phyloP scores from a whole-genome alignment of 2,888 invertebrate species.

The Gnatocerus cornutus region DNA sequence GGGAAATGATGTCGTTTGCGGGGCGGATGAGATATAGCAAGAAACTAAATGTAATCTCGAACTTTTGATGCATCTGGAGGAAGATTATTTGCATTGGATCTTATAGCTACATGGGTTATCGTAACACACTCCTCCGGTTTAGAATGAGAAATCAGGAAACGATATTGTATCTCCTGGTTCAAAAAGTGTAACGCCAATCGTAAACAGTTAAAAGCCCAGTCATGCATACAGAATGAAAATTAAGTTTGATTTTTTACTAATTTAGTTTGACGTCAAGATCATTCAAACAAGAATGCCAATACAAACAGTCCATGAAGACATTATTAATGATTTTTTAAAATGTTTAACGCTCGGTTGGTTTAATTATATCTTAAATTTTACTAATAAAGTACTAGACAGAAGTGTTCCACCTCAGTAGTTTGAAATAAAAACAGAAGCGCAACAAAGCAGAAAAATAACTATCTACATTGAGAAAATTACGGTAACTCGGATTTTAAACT shows the following conservation, averaged over 20 bases:
- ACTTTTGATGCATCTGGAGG: not conserved
- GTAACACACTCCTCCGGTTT: not conserved
- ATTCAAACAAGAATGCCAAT: not conserved
- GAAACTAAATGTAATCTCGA: not conserved
- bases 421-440: not conserved
- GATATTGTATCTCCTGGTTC: too few relatives aligned
- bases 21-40: conserved; percentile 5
- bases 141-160: not conserved
- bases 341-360: not conserved
- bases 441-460: not conserved
- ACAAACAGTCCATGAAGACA: not conserved
- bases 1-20: conserved; percentile 22
- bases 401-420: not conserved
- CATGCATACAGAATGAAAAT: not conserved
- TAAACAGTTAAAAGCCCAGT: not conserved
- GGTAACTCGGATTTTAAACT: not conserved
- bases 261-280: not conserved
- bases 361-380: conserved; percentile 1
- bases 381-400: conserved; percentile 2
- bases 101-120: not conserved
- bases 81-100: not conserved
- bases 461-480: not conserved
- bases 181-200: too few relatives aligned
- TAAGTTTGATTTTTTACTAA: conserved; percentile 1
- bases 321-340: conserved; percentile 2